Conservation (phyloP, 2,113 vertebrate genomes). For the Callopanchax toddi region DNA sequence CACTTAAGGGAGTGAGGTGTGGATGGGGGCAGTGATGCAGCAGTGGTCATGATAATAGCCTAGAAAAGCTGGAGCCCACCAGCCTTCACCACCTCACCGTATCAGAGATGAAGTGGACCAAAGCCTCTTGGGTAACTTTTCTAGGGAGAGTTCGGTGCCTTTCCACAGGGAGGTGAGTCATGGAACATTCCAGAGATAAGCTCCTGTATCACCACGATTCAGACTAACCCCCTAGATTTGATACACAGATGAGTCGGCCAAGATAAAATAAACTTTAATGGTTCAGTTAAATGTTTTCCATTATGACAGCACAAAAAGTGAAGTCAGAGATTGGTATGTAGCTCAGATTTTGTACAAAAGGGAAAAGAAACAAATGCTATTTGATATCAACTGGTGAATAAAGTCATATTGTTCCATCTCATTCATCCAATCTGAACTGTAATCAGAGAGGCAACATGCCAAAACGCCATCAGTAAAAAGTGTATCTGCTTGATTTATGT, state of each 20-base stretch:
- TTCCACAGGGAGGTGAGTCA: slow-evolving; percentile 41
- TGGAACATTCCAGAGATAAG: slow-evolving; percentile 57
- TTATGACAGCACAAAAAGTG: background rate
- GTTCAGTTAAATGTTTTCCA: background rate
- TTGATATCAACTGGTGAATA: no score
- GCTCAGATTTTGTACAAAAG: no score
- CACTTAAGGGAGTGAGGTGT: slow-evolving; percentile 57
- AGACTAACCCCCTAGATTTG: slow-evolving; percentile 22
- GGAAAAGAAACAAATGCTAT: no score
- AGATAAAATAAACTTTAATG: background rate
- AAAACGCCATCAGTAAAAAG: no score
- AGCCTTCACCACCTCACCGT: slow-evolving; percentile 36
- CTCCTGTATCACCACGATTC: background rate
- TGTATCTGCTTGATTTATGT: no score
- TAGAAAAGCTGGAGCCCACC: slow-evolving; percentile 42
- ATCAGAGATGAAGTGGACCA: slow-evolving; percentile 23
- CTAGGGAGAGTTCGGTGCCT: slow-evolving; percentile 28
- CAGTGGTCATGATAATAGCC: slow-evolving; percentile 54
- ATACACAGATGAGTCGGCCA: slow-evolving; percentile 12
- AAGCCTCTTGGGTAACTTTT: slow-evolving; percentile 8
- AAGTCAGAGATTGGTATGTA: no score
- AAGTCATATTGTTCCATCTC: no score
- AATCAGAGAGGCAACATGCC: no score
- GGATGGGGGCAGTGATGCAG: slow-evolving; percentile 52
- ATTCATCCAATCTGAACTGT: no score